phyloP scores from a whole-genome alignment of 2,888 invertebrate species.

The Cloeon dipterum region DNA sequence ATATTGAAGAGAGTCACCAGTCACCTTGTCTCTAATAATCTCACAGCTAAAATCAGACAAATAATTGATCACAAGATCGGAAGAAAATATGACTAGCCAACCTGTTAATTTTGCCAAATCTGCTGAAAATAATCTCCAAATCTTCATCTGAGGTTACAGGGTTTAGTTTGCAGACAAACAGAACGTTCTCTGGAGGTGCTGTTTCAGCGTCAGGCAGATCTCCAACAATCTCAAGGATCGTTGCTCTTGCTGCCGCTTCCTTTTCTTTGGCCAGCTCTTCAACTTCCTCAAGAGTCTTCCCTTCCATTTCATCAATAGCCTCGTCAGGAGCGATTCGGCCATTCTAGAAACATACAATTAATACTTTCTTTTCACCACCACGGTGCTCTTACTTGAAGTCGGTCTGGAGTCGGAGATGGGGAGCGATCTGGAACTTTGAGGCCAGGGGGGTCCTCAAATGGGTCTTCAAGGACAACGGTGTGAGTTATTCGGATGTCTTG shows the following conservation, averaged over 20 bases:
- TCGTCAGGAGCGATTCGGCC: constrained; percentile 86
- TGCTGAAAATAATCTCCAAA: constrained; percentile 88
- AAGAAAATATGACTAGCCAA: constrained; percentile 12
- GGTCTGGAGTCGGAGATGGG: constrained; percentile 67
- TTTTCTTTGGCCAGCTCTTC: constrained; percentile 69
- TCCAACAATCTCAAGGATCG: constrained; percentile 94
- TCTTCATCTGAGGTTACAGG: constrained; percentile 96
- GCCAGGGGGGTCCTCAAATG: constrained; percentile 69
- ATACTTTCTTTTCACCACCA: no score
- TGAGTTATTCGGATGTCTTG: constrained; percentile 91
- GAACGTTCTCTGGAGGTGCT: constrained; percentile 94
- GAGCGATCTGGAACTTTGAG: constrained; percentile 60
- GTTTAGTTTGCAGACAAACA: constrained; percentile 97
- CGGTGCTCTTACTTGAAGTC: constrained; percentile 30
- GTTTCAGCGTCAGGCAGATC: constrained; percentile 94
- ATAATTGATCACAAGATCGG: constrained; percentile 1
- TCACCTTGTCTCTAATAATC: constrained; percentile 82
- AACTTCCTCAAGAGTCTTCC: constrained; percentile 63
- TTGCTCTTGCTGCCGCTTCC: constrained; percentile 90
- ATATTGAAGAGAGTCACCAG: constrained; percentile 89
- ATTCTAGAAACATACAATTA: constrained; percentile 27
- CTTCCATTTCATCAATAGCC: constrained; percentile 71
- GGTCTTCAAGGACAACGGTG: constrained; percentile 88
- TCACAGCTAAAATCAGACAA: constrained; percentile 44
- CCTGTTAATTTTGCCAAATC: constrained; percentile 77